phyloP scores from a whole-genome alignment of 1,140 invertebrate genomes.

The Diprion similis region DNA sequence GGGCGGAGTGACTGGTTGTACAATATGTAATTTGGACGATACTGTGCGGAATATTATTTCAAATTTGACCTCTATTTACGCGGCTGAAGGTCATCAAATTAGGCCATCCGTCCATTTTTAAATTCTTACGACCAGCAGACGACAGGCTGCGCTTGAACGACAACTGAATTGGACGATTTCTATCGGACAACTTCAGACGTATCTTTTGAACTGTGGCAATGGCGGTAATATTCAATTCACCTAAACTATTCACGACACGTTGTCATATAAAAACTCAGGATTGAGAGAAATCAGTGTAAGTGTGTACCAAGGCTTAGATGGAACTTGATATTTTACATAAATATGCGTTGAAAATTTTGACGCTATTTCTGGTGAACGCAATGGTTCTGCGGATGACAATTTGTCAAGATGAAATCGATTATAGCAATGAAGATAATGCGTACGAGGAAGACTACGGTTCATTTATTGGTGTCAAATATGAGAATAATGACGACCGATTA shows the following conservation, averaged over 20 bases:
- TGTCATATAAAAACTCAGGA: neutral
- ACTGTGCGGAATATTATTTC: constrained; percentile 22
- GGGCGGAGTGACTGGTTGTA: constrained; percentile 9
- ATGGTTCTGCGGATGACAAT: neutral
- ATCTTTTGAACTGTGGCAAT: neutral
- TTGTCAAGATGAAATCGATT: neutral
- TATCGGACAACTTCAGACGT: neutral
- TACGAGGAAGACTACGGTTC: neutral
- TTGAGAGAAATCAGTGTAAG: neutral
- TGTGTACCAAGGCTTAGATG: constrained; percentile 10
- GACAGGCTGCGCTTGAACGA: constrained; percentile 8
- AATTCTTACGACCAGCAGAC: constrained; percentile 1
- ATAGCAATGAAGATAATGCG: neutral
- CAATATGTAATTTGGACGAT: constrained; percentile 16
- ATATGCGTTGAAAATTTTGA: neutral
- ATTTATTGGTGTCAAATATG: neutral
- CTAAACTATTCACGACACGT: neutral
- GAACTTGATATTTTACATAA: constrained; percentile 9
- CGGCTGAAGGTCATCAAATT: constrained; percentile 25
- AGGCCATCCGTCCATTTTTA: neutral
- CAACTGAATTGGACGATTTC: neutral
- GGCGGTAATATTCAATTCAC: constrained; percentile 1
- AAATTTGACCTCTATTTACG: constrained; percentile 31
- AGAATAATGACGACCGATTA: neutral
- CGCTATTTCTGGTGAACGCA: neutral